These are phyloP conservation scores for Callithrix jacchus DNA, from an alignment of 2,113 vertebrate species.

Conservation along the genomic window DNA sequence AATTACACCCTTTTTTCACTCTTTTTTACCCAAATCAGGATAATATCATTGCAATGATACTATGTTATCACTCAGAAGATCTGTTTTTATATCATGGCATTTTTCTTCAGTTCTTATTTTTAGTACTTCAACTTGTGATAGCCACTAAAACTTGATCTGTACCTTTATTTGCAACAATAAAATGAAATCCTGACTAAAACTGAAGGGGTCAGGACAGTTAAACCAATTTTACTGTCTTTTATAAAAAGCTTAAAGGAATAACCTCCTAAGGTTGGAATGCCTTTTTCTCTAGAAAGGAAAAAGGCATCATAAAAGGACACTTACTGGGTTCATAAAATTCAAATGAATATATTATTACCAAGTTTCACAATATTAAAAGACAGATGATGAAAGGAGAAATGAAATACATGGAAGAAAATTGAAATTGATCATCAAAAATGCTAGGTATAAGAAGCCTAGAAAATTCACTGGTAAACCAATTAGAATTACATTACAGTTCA, in stretches of 20 bases:
- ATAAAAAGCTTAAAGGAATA: constrained; percentile 66
- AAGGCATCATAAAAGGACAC: constrained; percentile 69
- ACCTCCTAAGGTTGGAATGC: constrained; percentile 34
- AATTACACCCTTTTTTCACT: background rate
- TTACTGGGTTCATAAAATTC: constrained; percentile 76
- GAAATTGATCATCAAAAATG: constrained; percentile 68
- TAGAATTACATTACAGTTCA: constrained; percentile 69
- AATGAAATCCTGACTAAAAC: constrained; percentile 52
- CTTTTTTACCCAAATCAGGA: background rate
- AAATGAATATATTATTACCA: constrained; percentile 73
- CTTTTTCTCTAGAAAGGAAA: constrained; percentile 68
- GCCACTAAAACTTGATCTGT: constrained; percentile 50
- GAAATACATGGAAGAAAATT: constrained; percentile 61
- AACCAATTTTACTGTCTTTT: constrained; percentile 62
- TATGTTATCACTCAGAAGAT: background rate
- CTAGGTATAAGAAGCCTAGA: constrained; percentile 64
- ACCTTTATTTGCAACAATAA: constrained; percentile 58
- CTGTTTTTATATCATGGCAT: constrained; percentile 2
- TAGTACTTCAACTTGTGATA: constrained; percentile 23
- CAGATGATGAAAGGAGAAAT: constrained; percentile 64
- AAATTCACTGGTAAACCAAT: constrained; percentile 65
- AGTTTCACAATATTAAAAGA: constrained; percentile 72
- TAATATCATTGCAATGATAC: background rate
- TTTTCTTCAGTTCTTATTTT: background rate
- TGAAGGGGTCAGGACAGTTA: constrained; percentile 51